Evolutionary conservation across 2,888 invertebrate species (phyloP).

Genomic region (Apodemia duryi): DNA sequence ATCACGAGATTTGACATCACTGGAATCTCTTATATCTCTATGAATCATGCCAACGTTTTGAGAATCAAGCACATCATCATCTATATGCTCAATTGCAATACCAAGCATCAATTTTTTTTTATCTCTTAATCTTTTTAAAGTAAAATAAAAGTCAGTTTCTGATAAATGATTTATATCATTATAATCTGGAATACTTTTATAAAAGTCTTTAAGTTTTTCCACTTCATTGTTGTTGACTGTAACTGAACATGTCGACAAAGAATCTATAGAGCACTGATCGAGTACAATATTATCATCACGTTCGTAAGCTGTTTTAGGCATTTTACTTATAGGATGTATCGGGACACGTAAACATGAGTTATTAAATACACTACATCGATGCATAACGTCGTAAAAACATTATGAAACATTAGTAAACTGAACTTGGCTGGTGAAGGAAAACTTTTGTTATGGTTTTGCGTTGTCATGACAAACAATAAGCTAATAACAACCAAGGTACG

Average conservation of each 20-base stretch:
- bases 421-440: background rate
- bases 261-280: slow-evolving; percentile 60
- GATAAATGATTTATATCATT: slow-evolving; percentile 87
- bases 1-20: background rate
- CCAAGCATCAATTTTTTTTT: slow-evolving; percentile 79
- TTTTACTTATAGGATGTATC: slow-evolving; percentile 84
- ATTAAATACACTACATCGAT: slow-evolving; percentile 82
- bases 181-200: slow-evolving; percentile 89
- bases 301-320: slow-evolving; percentile 85
- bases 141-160: slow-evolving; percentile 86
- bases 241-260: slow-evolving; percentile 50
- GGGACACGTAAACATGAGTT: slow-evolving; percentile 87
- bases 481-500: too few relatives aligned
- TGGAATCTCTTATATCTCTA: background rate
- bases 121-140: slow-evolving; percentile 82
- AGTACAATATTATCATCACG: slow-evolving; percentile 64
- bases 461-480: slow-evolving; percentile 6
- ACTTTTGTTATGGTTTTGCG: background rate
- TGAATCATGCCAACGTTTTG: slow-evolving; percentile 18
- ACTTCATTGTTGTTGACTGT: slow-evolving; percentile 64
- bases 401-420: background rate
- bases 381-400: slow-evolving; percentile 50
- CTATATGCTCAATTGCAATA: slow-evolving; percentile 52
- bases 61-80: slow-evolving; percentile 38
- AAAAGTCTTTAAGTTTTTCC: slow-evolving; percentile 84